Conservation (phyloP, 2,113 vertebrate species). For the Chionodraco myersi region DNA sequence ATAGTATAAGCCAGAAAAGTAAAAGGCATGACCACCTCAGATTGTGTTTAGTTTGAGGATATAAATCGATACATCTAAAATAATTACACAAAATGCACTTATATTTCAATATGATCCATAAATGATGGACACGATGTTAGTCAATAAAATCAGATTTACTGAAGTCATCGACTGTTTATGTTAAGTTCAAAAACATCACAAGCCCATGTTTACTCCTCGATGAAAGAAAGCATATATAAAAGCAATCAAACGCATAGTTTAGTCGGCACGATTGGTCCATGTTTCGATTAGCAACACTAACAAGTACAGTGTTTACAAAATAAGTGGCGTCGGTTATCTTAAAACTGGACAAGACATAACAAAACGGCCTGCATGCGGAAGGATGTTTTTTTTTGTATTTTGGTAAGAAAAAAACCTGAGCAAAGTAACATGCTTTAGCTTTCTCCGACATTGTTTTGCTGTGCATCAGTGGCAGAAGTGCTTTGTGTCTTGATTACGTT, state of each 20-base stretch:
- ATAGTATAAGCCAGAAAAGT: background rate
- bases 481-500: background rate
- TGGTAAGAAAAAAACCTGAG: background rate
- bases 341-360: background rate
- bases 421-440: background rate
- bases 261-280: background rate
- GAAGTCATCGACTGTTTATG: background rate
- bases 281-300: background rate
- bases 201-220: background rate
- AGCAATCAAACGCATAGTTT: rapidly evolving
- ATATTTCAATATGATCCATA: background rate
- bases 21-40: background rate
- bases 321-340: background rate
- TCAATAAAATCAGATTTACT: background rate
- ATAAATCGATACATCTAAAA: background rate
- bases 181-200: background rate
- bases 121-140: background rate
- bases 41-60: background rate
- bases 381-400: conserved; percentile 3
- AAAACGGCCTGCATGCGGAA: background rate
- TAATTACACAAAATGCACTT: background rate
- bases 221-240: background rate
- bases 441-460: background rate
- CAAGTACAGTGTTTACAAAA: background rate
- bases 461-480: background rate